phyloP scores from a whole-genome alignment of 2,797 vertebrate species.

The Manis crassicaudata region DNA sequence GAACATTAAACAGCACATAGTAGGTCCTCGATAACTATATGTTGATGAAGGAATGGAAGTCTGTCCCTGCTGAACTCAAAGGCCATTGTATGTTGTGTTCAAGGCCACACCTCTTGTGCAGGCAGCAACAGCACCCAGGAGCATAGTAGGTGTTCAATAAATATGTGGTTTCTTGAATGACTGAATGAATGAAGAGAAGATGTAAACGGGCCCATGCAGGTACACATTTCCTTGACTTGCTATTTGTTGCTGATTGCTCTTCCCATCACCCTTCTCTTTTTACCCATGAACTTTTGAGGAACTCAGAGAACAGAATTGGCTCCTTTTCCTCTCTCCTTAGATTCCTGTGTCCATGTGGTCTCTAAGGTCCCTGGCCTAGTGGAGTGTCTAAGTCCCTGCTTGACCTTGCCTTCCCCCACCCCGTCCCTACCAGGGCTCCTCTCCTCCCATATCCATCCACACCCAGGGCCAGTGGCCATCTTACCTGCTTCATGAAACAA shows the following conservation, averaged over 20 bases:
- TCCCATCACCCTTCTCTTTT: background rate
- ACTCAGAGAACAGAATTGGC: background rate
- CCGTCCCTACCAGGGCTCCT: background rate
- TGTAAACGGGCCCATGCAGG: background rate
- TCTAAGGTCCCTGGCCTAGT: background rate
- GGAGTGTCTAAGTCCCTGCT: background rate
- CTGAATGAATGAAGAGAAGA: background rate
- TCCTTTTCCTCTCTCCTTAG: background rate
- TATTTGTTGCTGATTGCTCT: background rate
- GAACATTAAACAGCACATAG: background rate
- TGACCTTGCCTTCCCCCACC: background rate
- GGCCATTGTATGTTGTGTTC: background rate
- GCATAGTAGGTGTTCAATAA: background rate
- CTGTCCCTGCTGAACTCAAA: background rate
- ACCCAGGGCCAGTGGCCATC: background rate
- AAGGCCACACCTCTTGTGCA: background rate
- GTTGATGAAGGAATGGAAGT: background rate
- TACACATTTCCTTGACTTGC: accelerated
- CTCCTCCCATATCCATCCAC: background rate
- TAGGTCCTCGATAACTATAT: background rate
- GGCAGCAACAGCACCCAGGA: background rate
- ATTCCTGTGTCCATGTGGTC: too few species aligned
- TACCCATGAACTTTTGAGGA: background rate
- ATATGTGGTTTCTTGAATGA: too few species aligned
- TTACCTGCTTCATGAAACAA: background rate